phyloP scores from a whole-genome alignment of 1,140 invertebrate genomes.

The Lucilia sericata region DNA sequence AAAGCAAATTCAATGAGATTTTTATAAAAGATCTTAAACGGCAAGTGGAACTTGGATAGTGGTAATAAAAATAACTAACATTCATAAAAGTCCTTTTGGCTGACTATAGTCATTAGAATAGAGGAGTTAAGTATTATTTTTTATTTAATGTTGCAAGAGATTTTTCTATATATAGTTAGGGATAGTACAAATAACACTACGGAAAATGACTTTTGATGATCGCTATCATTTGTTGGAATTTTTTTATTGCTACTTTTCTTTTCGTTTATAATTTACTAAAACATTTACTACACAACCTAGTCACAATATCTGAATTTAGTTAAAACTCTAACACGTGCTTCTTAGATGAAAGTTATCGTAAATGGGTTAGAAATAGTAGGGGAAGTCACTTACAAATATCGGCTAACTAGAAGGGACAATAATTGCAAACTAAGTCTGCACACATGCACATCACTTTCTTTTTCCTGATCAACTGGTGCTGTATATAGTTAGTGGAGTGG shows the following conservation, averaged over 20 bases:
- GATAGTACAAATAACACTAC: background rate
- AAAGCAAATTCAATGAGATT: background rate
- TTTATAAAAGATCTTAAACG: background rate
- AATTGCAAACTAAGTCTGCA: too few species aligned
- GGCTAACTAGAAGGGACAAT: too few species aligned
- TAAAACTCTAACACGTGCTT: background rate
- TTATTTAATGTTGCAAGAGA: background rate
- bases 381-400: background rate
- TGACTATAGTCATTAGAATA: background rate
- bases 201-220: background rate
- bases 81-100: background rate
- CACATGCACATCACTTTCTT: too few species aligned
- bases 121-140: background rate
- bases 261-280: background rate
- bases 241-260: background rate
- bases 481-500: too few species aligned
- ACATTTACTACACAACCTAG: background rate
- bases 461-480: too few species aligned
- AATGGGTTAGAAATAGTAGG: background rate
- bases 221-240: background rate
- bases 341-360: background rate
- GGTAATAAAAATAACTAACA: background rate
- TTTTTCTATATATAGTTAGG: background rate
- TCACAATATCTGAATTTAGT: background rate
- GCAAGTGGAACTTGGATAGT: background rate